Evolutionary conservation across 1,140 invertebrate species (phyloP), one percentile per base, ranked within the genome.

Genomic region (Drosophila lowei): DNA sequence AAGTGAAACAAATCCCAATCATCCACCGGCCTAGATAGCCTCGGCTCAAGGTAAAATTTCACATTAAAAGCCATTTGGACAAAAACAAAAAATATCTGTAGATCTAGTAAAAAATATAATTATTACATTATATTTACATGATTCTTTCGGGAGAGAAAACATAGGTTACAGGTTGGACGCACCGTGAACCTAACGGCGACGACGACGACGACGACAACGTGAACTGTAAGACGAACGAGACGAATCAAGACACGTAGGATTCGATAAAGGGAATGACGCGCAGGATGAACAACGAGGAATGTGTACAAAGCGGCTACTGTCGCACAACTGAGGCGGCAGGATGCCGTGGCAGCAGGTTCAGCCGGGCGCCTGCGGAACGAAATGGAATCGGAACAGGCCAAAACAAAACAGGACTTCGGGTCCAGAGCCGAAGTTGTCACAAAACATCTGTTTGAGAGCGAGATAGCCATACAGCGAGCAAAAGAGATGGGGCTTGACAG

Each of bases 11-110:
- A 99, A 99, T 94, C 99, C 98, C 0, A 99, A 99, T 91, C 98
- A 99, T 94, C 98, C 98, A 16, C 98, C 98, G n/a, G 99, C 98
- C 5, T 99, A 99, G 99, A 98, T 99, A 81, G 99, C 99, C 8
- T 99, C 98, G 57, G 99, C 98, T 13, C 94, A 18, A 18, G 18
- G 18, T 18, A 18, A 18, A 18, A 18, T 18, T 18, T 18, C 18
- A 18, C 1, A 18, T 2, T 18, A 18, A 18, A 18, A 18, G 18
- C 18, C 18, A 18, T 18, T 18, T 18, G 1, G 18, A 18, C 18
- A 18, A 18, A 18, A 18, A 18, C 18, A 18, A 18, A 18, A 18
- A 18, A 18, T 2, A 18, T 18, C 18, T 1, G 18, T 18, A 18
- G 18, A 18, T 18, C 18, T 18, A 18, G 18, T 18, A 1, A 18